Evolutionary conservation across 2,888 invertebrate species (phyloP), one percentile per base, ranked within the genome.

Genomic region (Argynnis bischoffii): DNA sequence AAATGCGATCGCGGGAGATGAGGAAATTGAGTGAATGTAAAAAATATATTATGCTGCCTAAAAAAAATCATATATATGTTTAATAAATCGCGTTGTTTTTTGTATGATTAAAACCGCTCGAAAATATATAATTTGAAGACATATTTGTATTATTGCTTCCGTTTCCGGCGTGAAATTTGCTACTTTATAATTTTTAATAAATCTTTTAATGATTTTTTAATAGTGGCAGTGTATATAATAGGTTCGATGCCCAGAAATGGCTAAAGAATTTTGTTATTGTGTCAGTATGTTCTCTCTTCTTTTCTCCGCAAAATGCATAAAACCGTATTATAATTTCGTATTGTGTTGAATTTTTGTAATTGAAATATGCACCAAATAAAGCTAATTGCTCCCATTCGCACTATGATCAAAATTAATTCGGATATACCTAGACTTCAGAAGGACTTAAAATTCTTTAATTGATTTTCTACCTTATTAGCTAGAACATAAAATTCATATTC

Each of bases 351-450:
- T 48, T 26, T 35, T n/a, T n/a, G 26, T 59, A 6, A 14, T 21
- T 63, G 46, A 63, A 66, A 69, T 69, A 57, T 35, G n/a, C 57
- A 54, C 41, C 51, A 41, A 55, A 41, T 63, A 46, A 51, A 59
- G 65, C n/a, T 48, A 61, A 48, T 61, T 66, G 55, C 61, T 16
- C 26, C 55, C 65, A 47, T 60, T 63, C 55, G 55, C 63, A 61
- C 66, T 66, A 67, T 66, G 61, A 68, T 21, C 41, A 26, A 68
- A 64, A 60, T 60, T 57, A 65, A 70, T 67, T 70, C 61, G 51
- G 31, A 57, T 6, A 54, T 21, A 21, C 41, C 67, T 67, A 72
- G 72, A 72, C 72, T 66, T 68, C 55, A 57, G 14, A 72, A 70
- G n/a, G 67, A 26, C 69, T 16, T 59, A 72, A 67, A 55, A 55